Evolutionary conservation across 2,113 vertebrate species (phyloP).

Genomic region (Tetrao urogallus): DNA sequence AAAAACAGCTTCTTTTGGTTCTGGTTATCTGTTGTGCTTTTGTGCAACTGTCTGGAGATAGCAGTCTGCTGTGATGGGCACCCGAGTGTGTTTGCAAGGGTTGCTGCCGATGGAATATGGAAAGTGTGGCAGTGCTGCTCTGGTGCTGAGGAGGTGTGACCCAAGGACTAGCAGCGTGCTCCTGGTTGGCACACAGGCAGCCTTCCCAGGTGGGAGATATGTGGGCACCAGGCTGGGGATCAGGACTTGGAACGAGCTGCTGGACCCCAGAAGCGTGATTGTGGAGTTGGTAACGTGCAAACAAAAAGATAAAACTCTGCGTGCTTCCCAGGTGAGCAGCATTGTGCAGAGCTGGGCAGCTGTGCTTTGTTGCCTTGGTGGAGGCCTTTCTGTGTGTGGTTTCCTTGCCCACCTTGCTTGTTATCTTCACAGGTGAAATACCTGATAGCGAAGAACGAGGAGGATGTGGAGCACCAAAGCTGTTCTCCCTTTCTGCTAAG

Average conservation of each 20-base stretch:
- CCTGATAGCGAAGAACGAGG: no score
- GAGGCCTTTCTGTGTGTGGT: neutral
- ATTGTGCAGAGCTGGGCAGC: rapidly evolving
- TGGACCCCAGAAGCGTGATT: rapidly evolving
- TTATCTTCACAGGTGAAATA: neutral
- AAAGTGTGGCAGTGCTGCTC: neutral
- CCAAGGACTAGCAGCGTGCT: rapidly evolving
- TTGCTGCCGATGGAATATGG: rapidly evolving
- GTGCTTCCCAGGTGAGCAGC: rapidly evolving
- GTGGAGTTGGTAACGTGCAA: neutral
- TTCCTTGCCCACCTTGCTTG: rapidly evolving
- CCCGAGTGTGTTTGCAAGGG: no score
- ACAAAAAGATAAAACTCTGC: neutral
- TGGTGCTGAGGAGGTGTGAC: neutral
- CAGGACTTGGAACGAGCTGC: neutral
- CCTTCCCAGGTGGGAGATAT: rapidly evolving
- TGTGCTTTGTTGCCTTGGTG: neutral
- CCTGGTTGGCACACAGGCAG: rapidly evolving
- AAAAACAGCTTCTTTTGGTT: neutral
- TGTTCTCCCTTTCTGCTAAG: neutral
- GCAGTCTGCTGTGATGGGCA: no score
- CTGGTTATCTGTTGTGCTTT: rapidly evolving
- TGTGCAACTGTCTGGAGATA: rapidly evolving
- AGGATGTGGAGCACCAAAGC: rapidly evolving
- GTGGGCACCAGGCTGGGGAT: neutral